Percentiles rank a stretch among this genome's conserved stretches.
These are phyloP conservation scores for Macaca fascicularis DNA, from an alignment of 2,113 vertebrate species.

Conservation along the genomic window T2T-MFA8v1.1 NC_088380.1:66902501-66903000, in stretches of 20 bases:
- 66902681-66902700: not conserved
- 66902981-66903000: too few species aligned
- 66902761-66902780: slow-evolving; percentile 28
- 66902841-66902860: too few species aligned
- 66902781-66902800: not conserved
- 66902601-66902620: not conserved
- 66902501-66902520: slow-evolving; percentile 29
- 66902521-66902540: slow-evolving; percentile 11
- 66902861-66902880: too few species aligned
- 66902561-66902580: not conserved
- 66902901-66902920: too few species aligned
- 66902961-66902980: too few species aligned
- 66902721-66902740: not conserved
- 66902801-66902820: too few species aligned
- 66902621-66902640: not conserved
- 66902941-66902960: too few species aligned
- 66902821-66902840: too few species aligned
- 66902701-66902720: slow-evolving; percentile 32
- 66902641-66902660: not conserved
- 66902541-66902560: not conserved
- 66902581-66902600: not conserved
- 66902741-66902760: not conserved
- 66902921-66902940: too few species aligned
- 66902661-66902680: not conserved
- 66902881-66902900: too few species aligned